These are phyloP conservation scores for Ciconia maguari DNA, from an alignment of 2,113 vertebrate genomes.

Conservation along the genomic window DNA sequence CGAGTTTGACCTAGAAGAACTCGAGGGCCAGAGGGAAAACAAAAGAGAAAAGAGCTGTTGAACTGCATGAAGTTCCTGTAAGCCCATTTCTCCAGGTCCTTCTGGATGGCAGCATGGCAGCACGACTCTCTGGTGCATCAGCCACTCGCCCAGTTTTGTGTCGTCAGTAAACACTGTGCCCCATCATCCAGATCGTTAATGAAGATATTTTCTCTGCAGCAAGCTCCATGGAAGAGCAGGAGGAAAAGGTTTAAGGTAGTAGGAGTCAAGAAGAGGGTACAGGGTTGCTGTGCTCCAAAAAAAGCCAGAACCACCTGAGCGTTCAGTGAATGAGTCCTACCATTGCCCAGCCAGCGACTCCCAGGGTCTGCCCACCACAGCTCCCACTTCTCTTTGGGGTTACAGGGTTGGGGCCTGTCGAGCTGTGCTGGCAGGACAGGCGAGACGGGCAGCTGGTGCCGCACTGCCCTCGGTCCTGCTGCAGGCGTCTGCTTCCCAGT, in stretches of 20 bases:
- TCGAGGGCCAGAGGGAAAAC: neutral
- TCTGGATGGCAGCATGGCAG: conserved; percentile 54
- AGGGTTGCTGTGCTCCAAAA: neutral
- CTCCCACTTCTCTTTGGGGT: neutral
- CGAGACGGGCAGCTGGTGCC: neutral
- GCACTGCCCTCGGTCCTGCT: neutral
- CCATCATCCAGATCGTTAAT: rapidly evolving
- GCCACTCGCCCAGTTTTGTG: rapidly evolving
- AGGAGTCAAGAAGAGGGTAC: neutral
- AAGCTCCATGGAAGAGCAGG: neutral
- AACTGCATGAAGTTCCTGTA: neutral
- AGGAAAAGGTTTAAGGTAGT: neutral
- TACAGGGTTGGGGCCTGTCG: rapidly evolving
- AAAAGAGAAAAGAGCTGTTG: neutral
- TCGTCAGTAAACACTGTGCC: rapidly evolving
- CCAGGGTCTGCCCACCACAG: neutral
- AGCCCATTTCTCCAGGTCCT: neutral
- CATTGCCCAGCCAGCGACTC: neutral
- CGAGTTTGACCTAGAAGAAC: neutral
- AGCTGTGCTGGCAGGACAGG: neutral
- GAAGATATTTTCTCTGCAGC: neutral
- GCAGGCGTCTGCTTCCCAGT: neutral
- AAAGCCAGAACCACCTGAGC: neutral
- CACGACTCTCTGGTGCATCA: neutral
- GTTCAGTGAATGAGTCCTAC: neutral